Evolutionary conservation across 2,888 invertebrate genomes (phyloP).

Genomic region (Andrena praecox): DNA sequence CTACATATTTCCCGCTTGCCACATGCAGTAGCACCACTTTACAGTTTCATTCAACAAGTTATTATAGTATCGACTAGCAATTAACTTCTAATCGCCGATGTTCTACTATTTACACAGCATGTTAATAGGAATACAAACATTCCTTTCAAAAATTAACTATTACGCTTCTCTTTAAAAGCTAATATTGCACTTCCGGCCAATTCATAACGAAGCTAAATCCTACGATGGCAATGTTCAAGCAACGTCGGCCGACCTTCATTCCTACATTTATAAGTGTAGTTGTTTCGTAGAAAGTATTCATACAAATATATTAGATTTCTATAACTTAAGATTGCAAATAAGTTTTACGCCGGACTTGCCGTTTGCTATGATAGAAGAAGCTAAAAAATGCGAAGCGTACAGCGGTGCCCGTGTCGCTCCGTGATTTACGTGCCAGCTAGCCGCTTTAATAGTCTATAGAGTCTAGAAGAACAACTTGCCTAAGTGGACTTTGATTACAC

Average conservation of each 20-base stretch:
- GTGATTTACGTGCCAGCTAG: background rate
- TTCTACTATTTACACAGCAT: background rate
- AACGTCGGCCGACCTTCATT: background rate
- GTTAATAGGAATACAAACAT: conserved; percentile 8
- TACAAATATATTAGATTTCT: conserved; percentile 8
- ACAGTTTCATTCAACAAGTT: background rate
- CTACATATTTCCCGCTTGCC: background rate
- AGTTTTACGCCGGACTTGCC: background rate
- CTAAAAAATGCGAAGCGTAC: background rate
- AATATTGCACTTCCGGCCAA: conserved; percentile 80
- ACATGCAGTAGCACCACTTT: background rate
- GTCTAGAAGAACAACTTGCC: background rate
- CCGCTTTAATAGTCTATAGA: background rate
- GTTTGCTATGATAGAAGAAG: background rate
- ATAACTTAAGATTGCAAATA: background rate
- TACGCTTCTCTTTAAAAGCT: conserved; percentile 38
- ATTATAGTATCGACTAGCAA: conserved; percentile 46
- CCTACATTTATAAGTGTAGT: background rate
- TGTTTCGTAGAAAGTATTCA: background rate
- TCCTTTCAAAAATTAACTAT: background rate
- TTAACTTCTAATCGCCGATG: conserved; percentile 15
- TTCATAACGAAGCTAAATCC: conserved; percentile 29
- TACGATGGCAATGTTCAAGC: conserved; percentile 28
- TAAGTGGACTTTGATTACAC: background rate
- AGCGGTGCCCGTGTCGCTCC: background rate